Base-by-base conservation (phyloP, 2,113 vertebrate genomes). In the Galeopterus variegatus region DNA sequence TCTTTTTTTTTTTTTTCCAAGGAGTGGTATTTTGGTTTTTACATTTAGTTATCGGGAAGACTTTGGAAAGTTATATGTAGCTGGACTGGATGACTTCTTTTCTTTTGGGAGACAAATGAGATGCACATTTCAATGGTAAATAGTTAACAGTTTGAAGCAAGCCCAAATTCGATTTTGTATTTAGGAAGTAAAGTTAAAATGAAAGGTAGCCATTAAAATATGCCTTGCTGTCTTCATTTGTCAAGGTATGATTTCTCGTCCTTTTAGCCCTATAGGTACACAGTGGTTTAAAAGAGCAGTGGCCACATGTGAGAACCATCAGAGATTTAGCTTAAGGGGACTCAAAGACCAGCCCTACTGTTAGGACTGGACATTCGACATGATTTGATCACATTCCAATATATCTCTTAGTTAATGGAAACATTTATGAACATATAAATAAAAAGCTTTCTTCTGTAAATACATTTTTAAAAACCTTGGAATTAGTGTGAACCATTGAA, bases 401-500 rank as follows among this genome's bases (percentile, higher is more conserved):
- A 93, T 93, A 56, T 64, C 58, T 95, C n/a, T 84, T 69, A 96
- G 75, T 69, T 95, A 82, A 90, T 62, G 89, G 94, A 92, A 93
- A 94, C 67, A 12, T 52, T 86, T 45, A 72, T 60, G 83, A 58
- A 93, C 62, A 23, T 90, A 54, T 33, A 92, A 31, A 65, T 33
- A 94, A 90, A 52, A 62, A 67, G 33, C 31, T 80, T 81, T 56
- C 48, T 70, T 95, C 24, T 60, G 33, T 50, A 80, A 79, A 72
- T 65, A 36, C 9, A 28, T 87, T 92, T 97, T 93, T 60, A 4
- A 70, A 84, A 88, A 92, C 36, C 23, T 85, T 83, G 64, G 13
- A 62, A 56, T 91, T 60, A 58, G 60, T 80, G 23, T 52, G 24
- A 67, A 45, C 69, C 87, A 88, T 95, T 91, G 67, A 95, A 97